Evolutionary conservation across 2,113 vertebrate genomes (phyloP), one percentile per base, ranked within the genome.

Genomic region (Tenrec ecaudatus): DNA sequence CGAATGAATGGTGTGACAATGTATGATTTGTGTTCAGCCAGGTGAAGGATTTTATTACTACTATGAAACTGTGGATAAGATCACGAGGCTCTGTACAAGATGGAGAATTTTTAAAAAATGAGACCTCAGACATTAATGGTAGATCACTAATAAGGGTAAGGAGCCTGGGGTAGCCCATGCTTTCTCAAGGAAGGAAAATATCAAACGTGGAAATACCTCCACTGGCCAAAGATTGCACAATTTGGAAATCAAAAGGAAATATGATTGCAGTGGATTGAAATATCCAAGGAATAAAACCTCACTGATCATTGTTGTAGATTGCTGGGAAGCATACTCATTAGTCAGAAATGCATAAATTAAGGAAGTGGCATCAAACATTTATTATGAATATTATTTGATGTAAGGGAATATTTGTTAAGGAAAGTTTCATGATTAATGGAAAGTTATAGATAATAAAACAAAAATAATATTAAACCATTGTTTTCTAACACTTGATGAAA

Each of bases 401-500:
- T 80, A 86, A 86, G 6, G 40, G 82, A 66, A 53, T 83, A 29
- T 14, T 88, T 88, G 19, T 43, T 88, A 96, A 53, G 38, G 29
- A 68, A 82, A 82, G 69, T 82, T 53, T 88, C 17, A 17, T 84
- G 27, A 82, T 27, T 75, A 29, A 31, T 82, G 3, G 77, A 62
- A 95, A 87, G 20, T 85, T 12, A 77, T 62, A 31, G 58, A 69
- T 36, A 73, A 20, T 84, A 84, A 19, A 82, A 14, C 7, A 84
- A 15, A 15, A 84, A n/a, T 4, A 77, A 86, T 89, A 1, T 82
- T 64, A 80, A 83, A 88, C 71, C 12, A 88, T 12, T 29, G 2
- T 78, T 93, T 95, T 85, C 86, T 76, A 10, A 40, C 27, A 57
- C 25, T 88, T 89, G 15, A 31, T 78, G 68, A 90, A 79, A 60